phyloP scores from a whole-genome alignment of 1,140 invertebrate genomes.

The Tetraneura akinire region DNA sequence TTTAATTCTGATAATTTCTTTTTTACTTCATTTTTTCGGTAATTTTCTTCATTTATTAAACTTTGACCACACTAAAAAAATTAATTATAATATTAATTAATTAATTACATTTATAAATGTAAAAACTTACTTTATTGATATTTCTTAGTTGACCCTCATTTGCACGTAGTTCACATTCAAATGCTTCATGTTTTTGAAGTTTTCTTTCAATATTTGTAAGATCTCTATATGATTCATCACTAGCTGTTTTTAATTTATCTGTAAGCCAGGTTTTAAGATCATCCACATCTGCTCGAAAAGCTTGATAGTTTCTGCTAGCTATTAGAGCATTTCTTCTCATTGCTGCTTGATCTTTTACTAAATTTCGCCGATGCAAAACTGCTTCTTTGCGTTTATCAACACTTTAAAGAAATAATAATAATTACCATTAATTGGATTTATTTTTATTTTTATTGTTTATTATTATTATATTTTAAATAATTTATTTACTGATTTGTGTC shows the following conservation, averaged over 20 bases:
- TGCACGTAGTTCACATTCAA: conserved; percentile 89
- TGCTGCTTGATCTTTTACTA: conserved; percentile 74
- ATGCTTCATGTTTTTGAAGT: conserved; percentile 96
- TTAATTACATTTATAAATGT: neutral
- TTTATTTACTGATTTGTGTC: conserved; percentile 72
- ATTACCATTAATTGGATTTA: no score
- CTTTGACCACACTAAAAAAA: conserved; percentile 64
- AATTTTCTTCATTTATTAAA: conserved; percentile 72
- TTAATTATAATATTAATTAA: conserved; percentile 2
- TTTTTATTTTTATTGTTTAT: no score
- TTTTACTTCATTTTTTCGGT: conserved; percentile 69
- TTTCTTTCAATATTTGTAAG: conserved; percentile 89
- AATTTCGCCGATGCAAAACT: conserved; percentile 72
- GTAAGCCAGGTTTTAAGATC: conserved; percentile 86
- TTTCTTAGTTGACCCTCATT: conserved; percentile 85
- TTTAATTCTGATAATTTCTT: conserved; percentile 70
- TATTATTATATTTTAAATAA: neutral
- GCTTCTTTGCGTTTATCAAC: conserved; percentile 75
- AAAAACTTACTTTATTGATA: conserved; percentile 71
- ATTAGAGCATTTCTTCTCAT: conserved; percentile 72
- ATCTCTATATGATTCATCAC: conserved; percentile 91
- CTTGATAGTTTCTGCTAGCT: conserved; percentile 78
- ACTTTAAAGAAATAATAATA: conserved; percentile 55
- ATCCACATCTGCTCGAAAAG: conserved; percentile 86
- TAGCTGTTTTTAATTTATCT: conserved; percentile 88